Evolutionary conservation across 1,140 invertebrate species (phyloP).

Genomic region (Drosophila seguyi): DNA sequence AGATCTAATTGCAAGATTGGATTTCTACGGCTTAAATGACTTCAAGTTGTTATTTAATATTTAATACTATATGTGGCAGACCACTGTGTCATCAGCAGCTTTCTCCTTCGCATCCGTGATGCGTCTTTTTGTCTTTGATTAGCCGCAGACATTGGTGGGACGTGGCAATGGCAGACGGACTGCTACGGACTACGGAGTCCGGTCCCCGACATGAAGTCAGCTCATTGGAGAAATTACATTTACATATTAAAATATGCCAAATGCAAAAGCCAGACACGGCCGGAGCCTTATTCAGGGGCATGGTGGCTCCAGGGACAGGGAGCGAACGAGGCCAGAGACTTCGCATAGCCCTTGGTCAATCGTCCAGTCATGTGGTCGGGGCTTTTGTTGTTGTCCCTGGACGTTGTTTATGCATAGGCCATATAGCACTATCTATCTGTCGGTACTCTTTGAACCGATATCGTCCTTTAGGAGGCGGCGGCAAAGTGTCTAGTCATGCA

Average conservation of each 20-base stretch:
- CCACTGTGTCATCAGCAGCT: constrained; percentile 32
- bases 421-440: constrained; percentile 33
- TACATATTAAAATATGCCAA: constrained; percentile 83
- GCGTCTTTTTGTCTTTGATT: constrained; percentile 76
- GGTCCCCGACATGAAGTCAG: constrained; percentile 50
- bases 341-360: constrained; percentile 60
- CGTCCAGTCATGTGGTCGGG: constrained; percentile 62
- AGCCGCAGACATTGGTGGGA: constrained; percentile 58
- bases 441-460: constrained; percentile 7
- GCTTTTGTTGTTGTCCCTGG: constrained; percentile 61
- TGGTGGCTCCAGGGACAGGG: not conserved
- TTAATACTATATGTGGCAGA: constrained; percentile 4
- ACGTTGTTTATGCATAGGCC: constrained; percentile 60
- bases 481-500: constrained; percentile 70
- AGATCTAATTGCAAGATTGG: not conserved
- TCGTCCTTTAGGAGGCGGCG: constrained; percentile 46
- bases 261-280: constrained; percentile 52
- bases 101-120: constrained; percentile 29
- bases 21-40: no score
- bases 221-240: constrained; percentile 83
- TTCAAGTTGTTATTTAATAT: not conserved
- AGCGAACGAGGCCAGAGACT: constrained; percentile 15
- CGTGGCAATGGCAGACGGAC: constrained; percentile 24
- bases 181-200: not conserved
- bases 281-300: constrained; percentile 7